A percentile compares a stretch with the other conserved stretches of the same genome.
Conservation (phyloP, 2,113 vertebrate genomes). For the Pygoscelis antarcticus region DNA sequence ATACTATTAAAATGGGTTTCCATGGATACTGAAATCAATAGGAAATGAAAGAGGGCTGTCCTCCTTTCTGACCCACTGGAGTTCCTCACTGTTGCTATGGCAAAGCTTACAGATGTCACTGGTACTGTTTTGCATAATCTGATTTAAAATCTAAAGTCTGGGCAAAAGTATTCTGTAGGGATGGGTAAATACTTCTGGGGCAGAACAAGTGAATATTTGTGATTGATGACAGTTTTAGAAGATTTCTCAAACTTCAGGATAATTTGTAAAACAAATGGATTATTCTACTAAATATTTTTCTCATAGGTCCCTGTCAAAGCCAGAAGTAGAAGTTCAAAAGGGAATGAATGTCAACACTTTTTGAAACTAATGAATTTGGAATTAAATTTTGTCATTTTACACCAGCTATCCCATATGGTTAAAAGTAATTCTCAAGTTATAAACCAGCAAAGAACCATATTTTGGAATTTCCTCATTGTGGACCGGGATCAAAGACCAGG, state of each 20-base stretch:
- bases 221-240: background rate
- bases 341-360: background rate
- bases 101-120: slow-evolving; percentile 40
- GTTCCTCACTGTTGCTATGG: slow-evolving; percentile 58
- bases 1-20: slow-evolving; percentile 73
- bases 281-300: background rate
- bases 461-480: background rate
- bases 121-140: slow-evolving; percentile 11
- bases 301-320: background rate
- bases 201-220: background rate
- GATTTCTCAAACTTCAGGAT: background rate
- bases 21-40: slow-evolving; percentile 70
- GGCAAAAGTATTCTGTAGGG: background rate
- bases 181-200: background rate
- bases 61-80: slow-evolving; percentile 73
- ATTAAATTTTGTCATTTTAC: background rate
- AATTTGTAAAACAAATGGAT: background rate
- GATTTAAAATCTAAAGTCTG: background rate
- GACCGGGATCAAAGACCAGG: background rate
- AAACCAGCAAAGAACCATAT: background rate
- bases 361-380: background rate
- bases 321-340: background rate
- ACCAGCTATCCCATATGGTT: background rate
- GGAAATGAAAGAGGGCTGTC: slow-evolving; percentile 63
- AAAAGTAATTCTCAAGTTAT: background rate